These are phyloP conservation scores for Sorex maritimensis DNA, from an alignment of 2,797 vertebrate species.

Conservation along the genomic window DNA sequence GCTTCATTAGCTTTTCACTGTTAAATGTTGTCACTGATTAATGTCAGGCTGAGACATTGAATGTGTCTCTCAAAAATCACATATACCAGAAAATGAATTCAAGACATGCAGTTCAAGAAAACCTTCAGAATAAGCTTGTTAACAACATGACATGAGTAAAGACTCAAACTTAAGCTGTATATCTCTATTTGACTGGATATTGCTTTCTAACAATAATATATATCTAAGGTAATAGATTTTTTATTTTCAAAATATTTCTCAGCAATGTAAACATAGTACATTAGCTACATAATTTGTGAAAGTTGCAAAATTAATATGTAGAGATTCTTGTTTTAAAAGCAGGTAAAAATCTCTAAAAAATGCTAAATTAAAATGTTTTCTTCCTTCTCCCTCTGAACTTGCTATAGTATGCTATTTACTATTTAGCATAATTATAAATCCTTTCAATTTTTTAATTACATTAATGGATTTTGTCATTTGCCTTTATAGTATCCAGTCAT, in stretches of 20 bases:
- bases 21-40: slow-evolving; percentile 65
- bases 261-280: not conserved
- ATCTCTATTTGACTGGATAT: not conserved
- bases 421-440: not conserved
- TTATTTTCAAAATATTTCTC: not conserved
- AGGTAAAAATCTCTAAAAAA: not conserved
- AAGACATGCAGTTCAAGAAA: slow-evolving; percentile 2
- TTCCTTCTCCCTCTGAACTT: not conserved
- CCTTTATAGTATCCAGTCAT: not conserved
- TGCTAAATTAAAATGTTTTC: not conserved
- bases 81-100: slow-evolving; percentile 61
- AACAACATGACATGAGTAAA: not conserved
- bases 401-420: not conserved
- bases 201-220: not conserved
- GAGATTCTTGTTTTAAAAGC: not conserved
- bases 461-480: not conserved
- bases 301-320: not conserved
- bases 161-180: not conserved
- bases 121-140: slow-evolving; percentile 38
- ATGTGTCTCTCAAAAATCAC: slow-evolving; percentile 65
- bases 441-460: slow-evolving; percentile 13
- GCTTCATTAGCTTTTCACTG: slow-evolving; percentile 70
- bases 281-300: not conserved
- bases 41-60: not conserved
- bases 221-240: not conserved